These are phyloP conservation scores for Diacarnus erythraeanus DNA, from an alignment of 37 sponge, comb jelly and placozoan genomes.

Conservation along the genomic window DNA sequence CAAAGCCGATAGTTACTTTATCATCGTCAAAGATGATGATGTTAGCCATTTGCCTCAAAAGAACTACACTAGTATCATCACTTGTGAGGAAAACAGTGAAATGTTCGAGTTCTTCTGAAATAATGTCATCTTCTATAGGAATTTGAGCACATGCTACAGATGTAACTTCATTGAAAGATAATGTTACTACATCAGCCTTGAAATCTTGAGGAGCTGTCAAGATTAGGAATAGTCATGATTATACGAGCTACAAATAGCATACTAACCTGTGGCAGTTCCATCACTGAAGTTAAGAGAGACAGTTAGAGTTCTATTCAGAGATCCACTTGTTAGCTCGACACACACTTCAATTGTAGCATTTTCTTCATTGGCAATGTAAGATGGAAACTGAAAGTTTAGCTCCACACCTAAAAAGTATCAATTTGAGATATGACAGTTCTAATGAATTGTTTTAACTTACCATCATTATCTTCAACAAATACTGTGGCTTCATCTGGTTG, in stretches of 20 bases:
- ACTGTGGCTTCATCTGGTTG: neutral
- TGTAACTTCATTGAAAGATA: neutral
- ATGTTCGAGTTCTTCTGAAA: neutral
- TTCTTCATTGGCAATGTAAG: neutral
- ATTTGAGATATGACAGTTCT: neutral
- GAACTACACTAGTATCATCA: too few species aligned
- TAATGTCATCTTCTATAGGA: neutral
- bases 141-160: neutral
- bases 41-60: too few species aligned
- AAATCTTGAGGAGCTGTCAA: slow-evolving; percentile 5
- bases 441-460: neutral
- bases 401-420: too few species aligned
- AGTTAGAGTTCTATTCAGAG: neutral
- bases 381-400: too few species aligned
- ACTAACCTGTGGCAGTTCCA: neutral
- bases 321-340: neutral
- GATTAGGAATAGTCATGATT: too few species aligned
- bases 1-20: slow-evolving; percentile 17
- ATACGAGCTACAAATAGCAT: too few species aligned
- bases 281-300: neutral
- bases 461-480: neutral
- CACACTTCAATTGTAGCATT: neutral
- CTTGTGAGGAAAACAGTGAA: too few species aligned
- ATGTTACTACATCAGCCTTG: neutral
- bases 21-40: too few species aligned